These are phyloP conservation scores for Stigmatopora nigra DNA, from an alignment of 2,113 vertebrate species.

Conservation along the genomic window DNA sequence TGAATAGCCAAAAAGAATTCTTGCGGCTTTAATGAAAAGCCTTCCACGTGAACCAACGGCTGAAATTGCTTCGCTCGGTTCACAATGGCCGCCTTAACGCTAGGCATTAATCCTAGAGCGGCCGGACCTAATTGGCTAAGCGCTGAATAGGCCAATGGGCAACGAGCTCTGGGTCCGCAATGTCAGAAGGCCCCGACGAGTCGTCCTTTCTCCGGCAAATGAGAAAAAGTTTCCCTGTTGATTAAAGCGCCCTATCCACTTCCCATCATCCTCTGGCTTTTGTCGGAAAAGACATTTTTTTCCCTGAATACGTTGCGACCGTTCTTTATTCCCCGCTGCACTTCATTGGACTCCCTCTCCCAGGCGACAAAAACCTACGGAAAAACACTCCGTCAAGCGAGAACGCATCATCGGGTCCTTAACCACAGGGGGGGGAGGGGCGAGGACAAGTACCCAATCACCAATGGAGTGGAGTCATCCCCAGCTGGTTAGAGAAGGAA, in stretches of 20 bases:
- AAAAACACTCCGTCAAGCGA: constrained; percentile 46
- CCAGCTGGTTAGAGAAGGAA: constrained; percentile 37
- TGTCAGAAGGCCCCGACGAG: constrained; percentile 52
- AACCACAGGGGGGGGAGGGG: constrained; percentile 8
- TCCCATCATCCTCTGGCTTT: constrained; percentile 40
- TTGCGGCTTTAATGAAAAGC: constrained; percentile 69
- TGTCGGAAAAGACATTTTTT: constrained; percentile 32
- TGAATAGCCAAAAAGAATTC: constrained; percentile 63
- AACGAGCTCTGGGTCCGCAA: constrained; percentile 44
- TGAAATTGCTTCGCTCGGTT: constrained; percentile 63
- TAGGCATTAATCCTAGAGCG: constrained; percentile 69
- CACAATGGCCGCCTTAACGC: constrained; percentile 68
- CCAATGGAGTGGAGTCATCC: constrained; percentile 54
- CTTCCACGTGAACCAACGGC: constrained; percentile 57
- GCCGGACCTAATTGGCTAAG: constrained; percentile 64
- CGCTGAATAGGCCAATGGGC: constrained; percentile 52
- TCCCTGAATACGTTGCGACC: constrained; percentile 1
- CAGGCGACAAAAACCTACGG: constrained; percentile 34
- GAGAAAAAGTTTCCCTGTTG: constrained; percentile 52
- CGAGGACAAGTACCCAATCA: constrained; percentile 52
- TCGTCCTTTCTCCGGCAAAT: constrained; percentile 50
- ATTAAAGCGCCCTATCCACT: constrained; percentile 56
- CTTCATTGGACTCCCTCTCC: constrained; percentile 22
- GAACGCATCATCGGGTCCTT: constrained; percentile 32
- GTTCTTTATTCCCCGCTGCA: neutral